These are phyloP conservation scores for Engraulis encrasicolus DNA, from an alignment of 2,113 vertebrate genomes.

Conservation along the genomic window DNA sequence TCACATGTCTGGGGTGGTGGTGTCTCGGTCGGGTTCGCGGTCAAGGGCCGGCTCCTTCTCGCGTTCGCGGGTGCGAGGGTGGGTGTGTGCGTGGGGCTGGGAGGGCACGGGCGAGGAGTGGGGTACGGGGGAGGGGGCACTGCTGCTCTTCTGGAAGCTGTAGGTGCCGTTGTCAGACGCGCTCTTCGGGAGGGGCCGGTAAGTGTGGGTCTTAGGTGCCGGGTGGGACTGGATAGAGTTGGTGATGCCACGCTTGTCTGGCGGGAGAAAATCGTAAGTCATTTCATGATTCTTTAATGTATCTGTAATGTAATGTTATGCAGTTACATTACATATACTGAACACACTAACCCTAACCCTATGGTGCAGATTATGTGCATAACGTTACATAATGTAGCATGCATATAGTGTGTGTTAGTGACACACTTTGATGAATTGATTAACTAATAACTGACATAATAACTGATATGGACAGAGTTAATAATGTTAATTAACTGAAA, in stretches of 20 bases:
- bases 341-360: no score
- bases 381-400: no score
- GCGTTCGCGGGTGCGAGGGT: constrained; percentile 61
- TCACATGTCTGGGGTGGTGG: constrained; percentile 80
- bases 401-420: no score
- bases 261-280: not conserved
- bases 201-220: constrained; percentile 82
- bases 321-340: no score
- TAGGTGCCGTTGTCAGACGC: constrained; percentile 79
- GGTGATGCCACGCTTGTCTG: constrained; percentile 75
- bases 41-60: constrained; percentile 26
- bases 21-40: constrained; percentile 61
- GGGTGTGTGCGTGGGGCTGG: constrained; percentile 62
- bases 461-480: no score
- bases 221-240: constrained; percentile 80
- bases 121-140: constrained; percentile 56
- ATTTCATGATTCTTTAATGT: no score
- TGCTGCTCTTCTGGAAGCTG: constrained; percentile 67
- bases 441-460: no score
- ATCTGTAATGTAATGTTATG: no score
- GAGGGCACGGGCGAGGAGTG: constrained; percentile 68
- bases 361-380: no score
- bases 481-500: no score
- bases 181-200: constrained; percentile 83
- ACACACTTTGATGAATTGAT: no score